These are phyloP conservation scores for Drosophila affinis DNA, from an alignment of 2,888 invertebrate genomes.

Conservation along the genomic window DNA sequence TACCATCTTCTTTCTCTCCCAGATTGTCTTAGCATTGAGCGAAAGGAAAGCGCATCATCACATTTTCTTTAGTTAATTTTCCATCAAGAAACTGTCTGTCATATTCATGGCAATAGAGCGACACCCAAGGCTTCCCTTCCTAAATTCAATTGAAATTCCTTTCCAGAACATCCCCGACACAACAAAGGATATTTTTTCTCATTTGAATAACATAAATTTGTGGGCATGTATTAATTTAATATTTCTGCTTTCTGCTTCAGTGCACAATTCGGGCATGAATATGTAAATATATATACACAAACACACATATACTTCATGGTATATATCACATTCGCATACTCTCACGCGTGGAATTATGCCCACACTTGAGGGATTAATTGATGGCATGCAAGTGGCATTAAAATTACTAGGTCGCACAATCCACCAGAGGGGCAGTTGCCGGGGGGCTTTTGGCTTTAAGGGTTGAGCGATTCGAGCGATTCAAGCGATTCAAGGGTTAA, in stretches of 20 bases:
- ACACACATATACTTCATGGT: background rate
- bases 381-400: conserved; percentile 56
- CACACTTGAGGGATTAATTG: conserved; percentile 61
- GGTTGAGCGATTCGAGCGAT: background rate
- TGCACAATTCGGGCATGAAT: conserved; percentile 57
- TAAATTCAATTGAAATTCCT: background rate
- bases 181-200: background rate
- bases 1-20: too few species aligned
- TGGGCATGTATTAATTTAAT: conserved; percentile 58
- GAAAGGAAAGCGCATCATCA: too few species aligned
- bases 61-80: too few species aligned
- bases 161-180: conserved; percentile 2
- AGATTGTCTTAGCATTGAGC: too few species aligned
- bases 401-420: conserved; percentile 33
- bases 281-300: conserved; percentile 34
- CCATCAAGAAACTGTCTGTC: too few species aligned
- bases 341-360: conserved; percentile 23
- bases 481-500: background rate
- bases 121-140: too few species aligned
- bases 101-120: too few species aligned
- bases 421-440: conserved; percentile 8
- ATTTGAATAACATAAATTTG: conserved; percentile 18
- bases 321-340: conserved; percentile 26
- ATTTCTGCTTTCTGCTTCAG: conserved; percentile 53
- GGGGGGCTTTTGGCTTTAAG: conserved; percentile 8